Evolutionary conservation across 2,113 vertebrate genomes (phyloP).

Genomic region (Notarius lentiginosus): DNA sequence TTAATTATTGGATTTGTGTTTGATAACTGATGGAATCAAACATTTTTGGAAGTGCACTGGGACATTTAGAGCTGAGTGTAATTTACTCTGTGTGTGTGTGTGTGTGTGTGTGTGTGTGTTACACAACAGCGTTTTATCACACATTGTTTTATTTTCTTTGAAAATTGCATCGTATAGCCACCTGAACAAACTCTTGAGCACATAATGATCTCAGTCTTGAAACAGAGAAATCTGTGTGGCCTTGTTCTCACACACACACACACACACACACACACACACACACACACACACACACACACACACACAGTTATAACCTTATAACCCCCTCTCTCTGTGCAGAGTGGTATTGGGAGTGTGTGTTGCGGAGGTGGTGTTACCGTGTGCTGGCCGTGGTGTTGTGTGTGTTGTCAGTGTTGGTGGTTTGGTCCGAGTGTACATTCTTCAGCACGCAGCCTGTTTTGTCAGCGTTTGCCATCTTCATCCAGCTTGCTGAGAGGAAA

Average conservation of each 20-base stretch:
- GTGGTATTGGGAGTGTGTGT: conserved; percentile 96
- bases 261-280: no score
- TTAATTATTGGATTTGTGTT: background rate
- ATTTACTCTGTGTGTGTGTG: background rate
- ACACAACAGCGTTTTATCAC: no score
- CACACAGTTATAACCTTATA: conserved; percentile 53
- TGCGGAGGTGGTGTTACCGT: conserved; percentile 87
- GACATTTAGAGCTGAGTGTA: no score
- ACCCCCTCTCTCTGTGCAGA: conserved; percentile 59
- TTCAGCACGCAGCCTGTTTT: conserved; percentile 95
- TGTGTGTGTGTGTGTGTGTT: no score
- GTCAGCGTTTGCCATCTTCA: conserved; percentile 93
- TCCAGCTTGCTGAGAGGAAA: conserved; percentile 89
- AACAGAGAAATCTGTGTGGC: no score
- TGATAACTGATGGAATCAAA: background rate
- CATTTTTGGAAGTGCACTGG: background rate
- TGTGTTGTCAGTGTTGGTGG: conserved; percentile 86
- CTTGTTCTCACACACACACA: no score
- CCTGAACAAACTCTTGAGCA: no score
- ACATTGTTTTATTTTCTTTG: no score
- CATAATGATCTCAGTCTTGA: no score
- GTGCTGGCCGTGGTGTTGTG: conserved; percentile 83
- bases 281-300: background rate
- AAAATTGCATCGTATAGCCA: no score
- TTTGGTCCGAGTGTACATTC: conserved; percentile 98